Conservation (phyloP, 2,888 invertebrate species). For the Heliconius ismenius region DNA sequence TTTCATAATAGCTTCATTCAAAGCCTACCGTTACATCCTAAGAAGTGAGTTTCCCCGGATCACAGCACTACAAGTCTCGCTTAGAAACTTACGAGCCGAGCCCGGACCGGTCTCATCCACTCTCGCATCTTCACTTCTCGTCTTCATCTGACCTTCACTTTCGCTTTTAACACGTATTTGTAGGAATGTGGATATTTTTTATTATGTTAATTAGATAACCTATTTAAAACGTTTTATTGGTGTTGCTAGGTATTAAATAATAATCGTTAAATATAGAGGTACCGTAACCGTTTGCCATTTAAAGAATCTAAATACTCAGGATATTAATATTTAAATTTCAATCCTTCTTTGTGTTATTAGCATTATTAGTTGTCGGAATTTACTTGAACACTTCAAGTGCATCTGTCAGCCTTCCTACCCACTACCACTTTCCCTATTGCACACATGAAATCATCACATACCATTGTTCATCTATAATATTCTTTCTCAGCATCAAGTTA, state of each 20-base stretch:
- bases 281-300: not conserved
- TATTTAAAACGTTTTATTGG: constrained; percentile 1
- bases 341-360: not conserved
- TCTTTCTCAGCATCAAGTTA: not conserved
- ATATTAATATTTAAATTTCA: not conserved
- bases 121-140: constrained; percentile 48
- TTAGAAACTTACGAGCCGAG: constrained; percentile 34
- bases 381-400: constrained; percentile 5
- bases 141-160: constrained; percentile 59
- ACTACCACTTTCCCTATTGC: constrained; percentile 52
- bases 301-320: no score
- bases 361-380: not conserved
- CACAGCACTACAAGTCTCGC: constrained; percentile 38
- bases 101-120: constrained; percentile 43
- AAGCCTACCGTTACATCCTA: constrained; percentile 26
- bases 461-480: constrained; percentile 41
- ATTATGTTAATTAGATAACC: constrained; percentile 3
- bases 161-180: constrained; percentile 51
- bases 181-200: constrained; percentile 31
- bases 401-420: constrained; percentile 39
- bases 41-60: constrained; percentile 40
- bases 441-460: constrained; percentile 46
- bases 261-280: not conserved
- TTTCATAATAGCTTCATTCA: not conserved
- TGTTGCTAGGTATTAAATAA: not conserved